Percentiles rank a stretch among this genome's conserved stretches.
Conservation (phyloP, 2,113 vertebrate genomes). For the Sula dactylatra region DNA sequence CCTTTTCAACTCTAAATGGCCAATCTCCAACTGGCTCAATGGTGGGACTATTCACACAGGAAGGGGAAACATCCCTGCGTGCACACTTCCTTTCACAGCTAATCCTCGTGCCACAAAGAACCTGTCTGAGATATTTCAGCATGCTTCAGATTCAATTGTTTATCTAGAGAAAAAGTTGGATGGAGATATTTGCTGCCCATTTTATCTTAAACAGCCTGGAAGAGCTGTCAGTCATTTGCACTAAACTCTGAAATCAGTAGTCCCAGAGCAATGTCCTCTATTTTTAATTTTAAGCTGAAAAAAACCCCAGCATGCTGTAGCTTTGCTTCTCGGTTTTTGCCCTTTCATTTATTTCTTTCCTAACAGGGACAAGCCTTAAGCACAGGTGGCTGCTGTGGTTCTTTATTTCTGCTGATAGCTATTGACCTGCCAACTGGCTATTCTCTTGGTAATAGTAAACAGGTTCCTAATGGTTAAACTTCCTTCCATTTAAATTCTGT, state of each 20-base stretch:
- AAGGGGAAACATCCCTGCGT: neutral
- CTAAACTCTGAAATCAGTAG: neutral
- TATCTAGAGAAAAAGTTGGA: neutral
- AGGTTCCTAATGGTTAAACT: slow-evolving; percentile 57
- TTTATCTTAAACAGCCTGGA: neutral
- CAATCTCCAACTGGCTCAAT: neutral
- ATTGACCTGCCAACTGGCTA: slow-evolving; percentile 50
- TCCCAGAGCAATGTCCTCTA: neutral
- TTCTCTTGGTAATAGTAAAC: slow-evolving; percentile 49
- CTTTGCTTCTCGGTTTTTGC: neutral
- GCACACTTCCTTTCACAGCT: neutral
- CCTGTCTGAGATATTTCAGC: neutral
- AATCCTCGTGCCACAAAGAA: neutral
- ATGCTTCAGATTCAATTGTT: neutral
- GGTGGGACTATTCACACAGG: neutral
- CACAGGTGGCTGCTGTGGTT: slow-evolving; percentile 43
- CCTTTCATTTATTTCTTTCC: neutral
- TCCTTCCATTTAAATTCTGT: slow-evolving; percentile 55
- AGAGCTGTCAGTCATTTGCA: neutral
- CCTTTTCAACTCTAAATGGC: slow-evolving; percentile 45
- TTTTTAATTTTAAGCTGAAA: neutral
- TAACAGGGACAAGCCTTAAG: neutral
- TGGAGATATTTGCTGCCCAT: neutral
- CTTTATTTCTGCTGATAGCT: slow-evolving; percentile 42
- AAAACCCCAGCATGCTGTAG: neutral